Base-by-base conservation (phyloP, 2,888 invertebrate species). In the Lissocephala sabroskyi region DNA sequence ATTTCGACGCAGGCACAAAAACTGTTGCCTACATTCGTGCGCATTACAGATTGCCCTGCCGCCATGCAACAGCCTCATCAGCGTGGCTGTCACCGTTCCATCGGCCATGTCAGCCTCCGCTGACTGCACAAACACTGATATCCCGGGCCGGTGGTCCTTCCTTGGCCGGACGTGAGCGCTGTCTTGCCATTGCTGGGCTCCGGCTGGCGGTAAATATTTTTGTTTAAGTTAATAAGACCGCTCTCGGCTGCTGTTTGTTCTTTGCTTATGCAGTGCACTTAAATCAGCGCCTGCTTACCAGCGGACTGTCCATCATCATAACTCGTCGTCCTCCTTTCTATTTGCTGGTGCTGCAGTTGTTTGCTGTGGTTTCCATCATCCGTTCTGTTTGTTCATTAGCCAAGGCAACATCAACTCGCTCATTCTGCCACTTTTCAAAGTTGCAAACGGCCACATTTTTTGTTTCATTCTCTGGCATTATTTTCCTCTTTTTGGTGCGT, bases 321-420 rank as follows among this genome's bases (percentile, higher is more conserved):
- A 10, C 16, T 35, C 17, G 13, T 10, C 16, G 14, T 17, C 30
- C 10, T 4, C 30, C 29, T 58, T 47, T 45, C 56, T 65, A 63
- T 67, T 68, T 68, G 52, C 65, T 53, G 55, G 65, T 50, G 42
- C 52, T 54, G 55, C 53, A 54, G 55, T 71, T 71, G 71, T 67
- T 75, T 68, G 68, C 73, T 73, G 75, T 58, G 71, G 71, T 64
- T 71, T 71, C 45, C 70, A 71, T 71, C 71, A 75, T 73, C 73
- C 65, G 59, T 58, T 71, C 60, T 68, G 76, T 75, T 71, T 71
- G 76, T 71, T 71, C 71, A 71, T 71, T 71, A 71, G 76, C 59
- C 65, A 43, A 56, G 62, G 62, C 52, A 48, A n/a, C 33, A 17
- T 23, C 9, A 59, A 17, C 23, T 23, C 40, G 57, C 29, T 36